Percentiles rank a stretch among this genome's conserved stretches.
These are phyloP conservation scores for Xerus rutilus DNA, from an alignment of 2,797 vertebrate genomes.

Conservation along the genomic window DNA sequence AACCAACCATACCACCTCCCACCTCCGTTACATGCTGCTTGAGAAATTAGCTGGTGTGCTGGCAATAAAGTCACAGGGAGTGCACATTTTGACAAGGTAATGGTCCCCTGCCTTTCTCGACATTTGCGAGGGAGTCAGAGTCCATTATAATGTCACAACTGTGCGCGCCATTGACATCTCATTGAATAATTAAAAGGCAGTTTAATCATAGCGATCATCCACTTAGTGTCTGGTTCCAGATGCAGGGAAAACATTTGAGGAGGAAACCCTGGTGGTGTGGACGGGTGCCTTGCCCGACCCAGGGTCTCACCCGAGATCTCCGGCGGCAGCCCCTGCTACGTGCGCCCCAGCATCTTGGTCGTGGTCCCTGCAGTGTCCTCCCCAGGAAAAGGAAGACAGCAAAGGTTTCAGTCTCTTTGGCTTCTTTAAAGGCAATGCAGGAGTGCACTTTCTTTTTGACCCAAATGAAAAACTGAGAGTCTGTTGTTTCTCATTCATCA, in stretches of 20 bases:
- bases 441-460: slow-evolving; percentile 13
- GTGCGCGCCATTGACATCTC: slow-evolving; percentile 47
- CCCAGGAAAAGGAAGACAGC: background rate
- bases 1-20: background rate
- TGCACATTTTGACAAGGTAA: slow-evolving; percentile 78
- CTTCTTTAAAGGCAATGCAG: slow-evolving; percentile 3
- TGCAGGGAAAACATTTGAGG: background rate
- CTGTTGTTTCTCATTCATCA: background rate
- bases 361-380: background rate
- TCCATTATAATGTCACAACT: slow-evolving; percentile 62
- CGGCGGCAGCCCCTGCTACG: background rate
- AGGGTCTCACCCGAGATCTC: background rate
- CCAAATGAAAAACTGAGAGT: background rate
- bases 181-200: slow-evolving; percentile 76
- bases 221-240: slow-evolving; percentile 45
- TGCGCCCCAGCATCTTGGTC: background rate
- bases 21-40: background rate
- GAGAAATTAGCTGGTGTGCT: slow-evolving; percentile 72
- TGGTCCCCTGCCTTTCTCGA: slow-evolving; percentile 61
- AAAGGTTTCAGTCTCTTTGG: background rate
- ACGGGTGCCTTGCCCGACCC: background rate
- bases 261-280: background rate
- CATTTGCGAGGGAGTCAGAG: slow-evolving; percentile 66
- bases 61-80: slow-evolving; percentile 76
- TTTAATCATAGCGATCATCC: slow-evolving; percentile 51